Percentiles rank a stretch among this genome's conserved stretches.
These are phyloP conservation scores for Nasonia longicornis DNA, from an alignment of 1,140 invertebrate species.

Conservation along the genomic window DNA sequence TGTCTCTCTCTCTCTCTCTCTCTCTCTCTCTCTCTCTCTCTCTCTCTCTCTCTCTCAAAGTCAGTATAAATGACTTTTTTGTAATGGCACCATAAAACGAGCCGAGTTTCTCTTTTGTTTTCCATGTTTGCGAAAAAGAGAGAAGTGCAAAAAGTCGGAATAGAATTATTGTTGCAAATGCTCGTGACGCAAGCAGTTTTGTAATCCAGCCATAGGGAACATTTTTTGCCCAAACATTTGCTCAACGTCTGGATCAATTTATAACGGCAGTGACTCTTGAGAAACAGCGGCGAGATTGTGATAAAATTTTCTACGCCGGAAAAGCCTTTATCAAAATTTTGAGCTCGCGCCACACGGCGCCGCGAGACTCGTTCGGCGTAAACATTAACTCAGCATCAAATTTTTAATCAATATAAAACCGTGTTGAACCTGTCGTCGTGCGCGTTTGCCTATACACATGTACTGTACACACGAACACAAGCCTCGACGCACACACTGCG, in stretches of 20 bases:
- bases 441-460: background rate
- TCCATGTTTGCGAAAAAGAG: background rate
- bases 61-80: conserved; percentile 19
- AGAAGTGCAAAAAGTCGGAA: background rate
- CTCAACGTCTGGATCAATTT: background rate
- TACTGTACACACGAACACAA: background rate
- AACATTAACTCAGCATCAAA: conserved; percentile 13
- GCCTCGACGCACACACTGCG: too few relatives aligned
- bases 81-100: background rate
- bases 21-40: too few relatives aligned
- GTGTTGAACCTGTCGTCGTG: background rate
- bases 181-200: background rate
- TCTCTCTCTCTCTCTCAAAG: background rate
- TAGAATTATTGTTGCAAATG: background rate
- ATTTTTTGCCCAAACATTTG: background rate
- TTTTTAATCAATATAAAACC: conserved; percentile 23
- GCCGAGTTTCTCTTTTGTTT: conserved; percentile 2
- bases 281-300: background rate
- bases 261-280: background rate
- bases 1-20: background rate
- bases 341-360: background rate
- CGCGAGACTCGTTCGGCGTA: background rate
- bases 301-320: background rate
- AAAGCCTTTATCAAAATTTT: conserved; percentile 11
- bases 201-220: background rate